Percentiles rank a stretch among this genome's conserved stretches.
These are phyloP conservation scores for Drosophila santomea DNA, from an alignment of 1,140 invertebrate genomes.

Conservation along the genomic window DNA sequence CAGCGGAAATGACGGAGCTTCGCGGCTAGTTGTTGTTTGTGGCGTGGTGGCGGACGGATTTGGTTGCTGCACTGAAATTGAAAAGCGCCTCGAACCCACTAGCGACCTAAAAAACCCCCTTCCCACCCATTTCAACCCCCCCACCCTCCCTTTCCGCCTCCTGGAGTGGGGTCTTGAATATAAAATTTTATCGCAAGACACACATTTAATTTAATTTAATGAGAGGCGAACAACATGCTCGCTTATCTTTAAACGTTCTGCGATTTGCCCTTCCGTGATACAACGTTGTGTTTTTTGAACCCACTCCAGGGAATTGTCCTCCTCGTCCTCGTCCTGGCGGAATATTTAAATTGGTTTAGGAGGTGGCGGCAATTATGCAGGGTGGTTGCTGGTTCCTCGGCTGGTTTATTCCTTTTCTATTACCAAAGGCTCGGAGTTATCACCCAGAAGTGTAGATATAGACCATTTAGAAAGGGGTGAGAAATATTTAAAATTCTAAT, in stretches of 20 bases:
- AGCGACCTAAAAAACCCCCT: neutral
- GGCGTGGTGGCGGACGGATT: slow-evolving; percentile 17
- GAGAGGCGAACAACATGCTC: slow-evolving; percentile 53
- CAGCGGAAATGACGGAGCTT: slow-evolving; percentile 58
- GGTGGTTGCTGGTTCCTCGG: neutral
- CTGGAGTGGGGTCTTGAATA: slow-evolving; percentile 31
- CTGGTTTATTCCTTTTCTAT: slow-evolving; percentile 21
- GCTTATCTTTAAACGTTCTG: slow-evolving; percentile 55
- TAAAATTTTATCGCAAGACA: slow-evolving; percentile 62
- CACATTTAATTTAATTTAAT: slow-evolving; percentile 63
- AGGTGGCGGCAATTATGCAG: slow-evolving; percentile 38
- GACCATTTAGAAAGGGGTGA: slow-evolving; percentile 1
- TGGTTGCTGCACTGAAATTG: slow-evolving; percentile 47
- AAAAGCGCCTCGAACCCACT: slow-evolving; percentile 51
- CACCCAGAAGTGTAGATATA: neutral
- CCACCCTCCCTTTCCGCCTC: neutral
- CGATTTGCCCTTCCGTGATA: slow-evolving; percentile 45
- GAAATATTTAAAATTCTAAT: neutral
- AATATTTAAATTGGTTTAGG: slow-evolving; percentile 46
- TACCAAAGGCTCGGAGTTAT: slow-evolving; percentile 14
- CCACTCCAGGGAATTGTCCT: slow-evolving; percentile 9
- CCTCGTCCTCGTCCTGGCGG: slow-evolving; percentile 11
- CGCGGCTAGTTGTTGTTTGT: slow-evolving; percentile 35
- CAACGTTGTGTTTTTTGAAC: slow-evolving; percentile 7
- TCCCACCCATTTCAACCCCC: neutral